phyloP scores from a whole-genome alignment of 2,797 vertebrate genomes.

The Adrianichthys oophorus region DNA sequence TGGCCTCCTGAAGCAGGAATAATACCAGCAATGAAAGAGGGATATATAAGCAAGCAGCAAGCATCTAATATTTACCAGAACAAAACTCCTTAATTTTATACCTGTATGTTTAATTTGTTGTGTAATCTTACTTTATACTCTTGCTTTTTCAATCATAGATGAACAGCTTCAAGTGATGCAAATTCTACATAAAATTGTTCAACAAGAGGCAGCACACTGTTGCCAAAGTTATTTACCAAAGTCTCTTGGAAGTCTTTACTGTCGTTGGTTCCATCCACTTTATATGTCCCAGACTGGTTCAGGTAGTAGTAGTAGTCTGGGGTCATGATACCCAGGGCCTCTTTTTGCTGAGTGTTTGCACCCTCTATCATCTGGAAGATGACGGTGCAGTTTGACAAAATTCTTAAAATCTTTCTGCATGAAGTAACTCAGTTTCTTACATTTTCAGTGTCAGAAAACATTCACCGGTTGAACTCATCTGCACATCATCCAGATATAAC shows the following conservation, averaged over 20 bases:
- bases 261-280: constrained; percentile 93
- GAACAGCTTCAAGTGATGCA: too few species aligned
- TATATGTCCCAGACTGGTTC: constrained; percentile 94
- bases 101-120: not conserved
- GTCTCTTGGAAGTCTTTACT: constrained; percentile 90
- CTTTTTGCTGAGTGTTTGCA: constrained; percentile 84
- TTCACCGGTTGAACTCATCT: too few species aligned
- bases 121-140: not conserved
- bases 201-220: not conserved
- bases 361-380: constrained; percentile 87
- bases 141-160: not conserved
- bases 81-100: not conserved
- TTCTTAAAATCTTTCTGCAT: too few species aligned
- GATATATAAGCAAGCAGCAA: not conserved
- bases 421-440: too few species aligned
- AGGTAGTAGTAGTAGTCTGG: constrained; percentile 95
- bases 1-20: constrained; percentile 83
- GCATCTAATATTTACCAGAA: not conserved
- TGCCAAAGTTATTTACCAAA: constrained; percentile 71
- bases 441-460: too few species aligned
- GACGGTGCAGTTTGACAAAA: constrained; percentile 15
- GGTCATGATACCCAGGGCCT: constrained; percentile 89
- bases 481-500: too few species aligned
- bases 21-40: constrained; percentile 2
- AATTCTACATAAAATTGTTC: too few species aligned